Evolutionary conservation across 1,140 invertebrate species (phyloP), one percentile per base, ranked within the genome.

Genomic region (Atta cephalotes): DNA sequence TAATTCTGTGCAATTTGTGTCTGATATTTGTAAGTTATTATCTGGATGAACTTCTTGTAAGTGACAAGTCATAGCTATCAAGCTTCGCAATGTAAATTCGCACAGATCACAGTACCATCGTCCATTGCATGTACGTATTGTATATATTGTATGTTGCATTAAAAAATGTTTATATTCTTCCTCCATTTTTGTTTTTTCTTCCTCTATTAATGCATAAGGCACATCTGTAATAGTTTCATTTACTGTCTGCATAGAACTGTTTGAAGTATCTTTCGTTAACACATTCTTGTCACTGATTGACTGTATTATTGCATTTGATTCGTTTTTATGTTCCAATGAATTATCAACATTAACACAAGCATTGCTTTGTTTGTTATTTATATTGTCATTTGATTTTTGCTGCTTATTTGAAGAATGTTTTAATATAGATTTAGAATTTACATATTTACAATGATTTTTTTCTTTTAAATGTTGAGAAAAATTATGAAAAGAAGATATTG

Each of bases 381-480:
- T 31, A 28, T 62, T 49, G 16, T 56, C 9, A 3, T 51, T 31
- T 21, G 14, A 51, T 2, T 18, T 25, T 56, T 39, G 21, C 35
- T 66, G 18, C 0, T 35, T 6, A 35, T 78, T 56, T 21, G 5
- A 25, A 2, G 70, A 76, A 31, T 21, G 3, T 25, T 70, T 16
- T 21, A 18, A 7, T 49, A 4, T 51, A 53, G 39, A 12, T 45
- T 45, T 45, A 10, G 39, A 45, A 45, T 0, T 49, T 28, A 12
- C 12, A 45, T 2, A 12, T 62, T 5, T 45, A 9, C 62, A 12
- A 39, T 86, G 66, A 53, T n/a, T 28, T n/a, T 51, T 51, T 28
- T 53, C 84, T 62, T 35, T 16, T 14, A 71, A 2, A 79, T 79
- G 84, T n/a, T 28, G 0, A 16, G 25, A 31, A 62, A 79, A 21